Conservation (phyloP, 2,797 vertebrate genomes). For the Clarias platycephalus region DNA sequence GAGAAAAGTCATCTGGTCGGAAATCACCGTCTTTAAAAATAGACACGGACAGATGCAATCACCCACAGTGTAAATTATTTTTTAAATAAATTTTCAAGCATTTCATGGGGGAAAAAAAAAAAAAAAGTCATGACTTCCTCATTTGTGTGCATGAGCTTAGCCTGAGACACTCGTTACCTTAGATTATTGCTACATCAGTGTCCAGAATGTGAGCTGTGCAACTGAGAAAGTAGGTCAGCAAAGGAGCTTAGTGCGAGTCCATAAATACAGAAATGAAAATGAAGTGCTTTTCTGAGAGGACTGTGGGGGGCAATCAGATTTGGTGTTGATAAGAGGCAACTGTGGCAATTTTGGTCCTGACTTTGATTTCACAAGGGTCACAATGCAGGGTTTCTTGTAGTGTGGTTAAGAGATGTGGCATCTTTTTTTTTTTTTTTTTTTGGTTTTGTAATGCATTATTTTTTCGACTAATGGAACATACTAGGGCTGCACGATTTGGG, state of each 20-base stretch:
- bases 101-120: not conserved
- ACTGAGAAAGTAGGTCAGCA: slow-evolving; percentile 10
- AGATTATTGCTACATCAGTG: not conserved
- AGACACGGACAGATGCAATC: not conserved
- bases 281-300: not conserved
- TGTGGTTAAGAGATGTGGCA: not conserved
- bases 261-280: slow-evolving; percentile 6
- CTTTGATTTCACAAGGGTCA: not conserved
- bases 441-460: not conserved
- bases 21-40: not conserved
- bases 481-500: too few relatives aligned
- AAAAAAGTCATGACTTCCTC: slow-evolving; percentile 15
- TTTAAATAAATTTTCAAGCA: not conserved
- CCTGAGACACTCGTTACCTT: not conserved
- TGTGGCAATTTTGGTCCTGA: too few relatives aligned
- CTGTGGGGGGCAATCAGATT: not conserved
- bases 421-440: too few relatives aligned
- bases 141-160: not conserved
- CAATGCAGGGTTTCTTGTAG: not conserved
- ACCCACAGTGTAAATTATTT: not conserved
- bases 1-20: not conserved
- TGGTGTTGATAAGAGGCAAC: not conserved
- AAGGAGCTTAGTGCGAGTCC: not conserved
- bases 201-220: not conserved
- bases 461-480: not conserved